Base-by-base conservation (phyloP, 23 tunicate species). In the Trididemnum nubilum region DNA sequence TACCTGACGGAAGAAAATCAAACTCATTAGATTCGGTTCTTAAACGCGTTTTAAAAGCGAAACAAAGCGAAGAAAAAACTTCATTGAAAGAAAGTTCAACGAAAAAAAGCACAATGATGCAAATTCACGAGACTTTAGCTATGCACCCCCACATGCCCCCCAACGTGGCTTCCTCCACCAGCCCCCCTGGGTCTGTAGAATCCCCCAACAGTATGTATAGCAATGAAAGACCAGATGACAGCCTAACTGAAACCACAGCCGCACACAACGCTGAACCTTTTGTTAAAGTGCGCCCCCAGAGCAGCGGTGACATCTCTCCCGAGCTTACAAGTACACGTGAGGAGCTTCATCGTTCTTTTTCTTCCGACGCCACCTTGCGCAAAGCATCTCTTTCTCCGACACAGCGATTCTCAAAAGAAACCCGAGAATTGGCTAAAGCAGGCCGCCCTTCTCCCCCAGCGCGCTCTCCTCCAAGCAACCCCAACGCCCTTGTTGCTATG, bases 1-100 rank as follows among this genome's bases (percentile, higher is more conserved):
- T 26, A 18, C 65, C 36, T 36, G 61, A 25, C 25, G 85, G 35
- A 22, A 66, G 52, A 51, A 91, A 85, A 72, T 57, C 72, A 1
- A 82, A 78, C 33, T 85, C 60, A 52, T 80, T 91, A 26, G 97
- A 91, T 78, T 85, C 58, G 0, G 97, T 91, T 31, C 61, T 91
- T 33, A 66, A 83, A 1, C 97, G 90, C 9, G 89, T 91, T 54
- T 59, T 91, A 23, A 91, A 85, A 65, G 89, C 83, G 73, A 85
- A 80, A 75, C 63, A 76, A 27, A 63, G 24, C 3, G 84, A 79
- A 34, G 72, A 33, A 58, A n/a, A n/a, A n/a, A n/a, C n/a, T n/a
- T n/a, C n/a, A n/a, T 36, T 33, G 18, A 32, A 64, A 3, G 39
- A 38, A 35, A 27, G 29, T 18, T 24, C 32, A 23, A 19, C 26